Base-by-base conservation (phyloP, 2,797 vertebrate genomes). In the Coregonus suidteri region DNA sequence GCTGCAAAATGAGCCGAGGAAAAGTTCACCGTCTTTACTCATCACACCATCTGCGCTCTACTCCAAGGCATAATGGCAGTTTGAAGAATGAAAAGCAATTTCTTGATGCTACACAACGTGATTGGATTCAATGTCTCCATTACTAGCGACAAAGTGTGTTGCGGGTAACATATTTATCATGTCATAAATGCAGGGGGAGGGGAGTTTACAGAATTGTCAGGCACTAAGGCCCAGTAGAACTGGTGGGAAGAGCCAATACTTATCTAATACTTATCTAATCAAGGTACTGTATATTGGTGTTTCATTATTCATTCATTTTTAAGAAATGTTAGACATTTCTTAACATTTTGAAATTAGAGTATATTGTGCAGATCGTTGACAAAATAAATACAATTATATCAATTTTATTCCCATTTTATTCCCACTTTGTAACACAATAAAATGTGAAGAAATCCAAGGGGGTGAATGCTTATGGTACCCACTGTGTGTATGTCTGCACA, bases 21-120 rank as follows among this genome's bases (percentile, higher is more conserved):
- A 31, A 52, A 31, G 25, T 75, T 79, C 59, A 35, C 41, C 20
- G 6, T 51, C 51, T 66, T 70, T 37, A 16, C 75, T 71, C 35
- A 47, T 77, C 56, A 13, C 59, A 71, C n/a, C 72, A 77, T 71
- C 56, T 77, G 72, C 15, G 35, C 30, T 47, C 71, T 41, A 47
- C 65, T 82, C 67, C 25, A 31, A 79, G 71, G 66, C 66, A 74
- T 69, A 71, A 75, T 71, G 78, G 71, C 78, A 80, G 67, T 67
- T 72, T 80, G 78, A 78, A 67, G 76, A 80, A 80, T 68, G 69
- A 80, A 80, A 83, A 80, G 75, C 73, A 73, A 78, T 83, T 78
- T 77, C 76, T 77, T 71, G 76, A 83, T 74, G 78, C 72, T 77
- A 52, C 81, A 72, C 56, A 75, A 73, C 41, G 77, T 83, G 75